A percentile compares a stretch with the other conserved stretches of the same genome.
phyloP scores from a whole-genome alignment of 2,888 invertebrate species.

The Lamproptera curius region DNA sequence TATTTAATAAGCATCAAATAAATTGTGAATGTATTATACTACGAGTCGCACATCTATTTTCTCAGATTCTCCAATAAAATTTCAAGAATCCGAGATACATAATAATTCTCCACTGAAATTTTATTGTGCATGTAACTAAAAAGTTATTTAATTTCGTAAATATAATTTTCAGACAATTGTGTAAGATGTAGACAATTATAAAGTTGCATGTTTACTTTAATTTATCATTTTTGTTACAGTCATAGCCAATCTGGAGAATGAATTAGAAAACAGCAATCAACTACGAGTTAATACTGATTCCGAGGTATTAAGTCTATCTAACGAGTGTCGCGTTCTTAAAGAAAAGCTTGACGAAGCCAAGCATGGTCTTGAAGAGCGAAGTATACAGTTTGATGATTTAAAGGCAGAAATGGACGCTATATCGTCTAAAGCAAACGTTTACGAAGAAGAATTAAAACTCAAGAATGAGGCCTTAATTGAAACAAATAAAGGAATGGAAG shows the following conservation, averaged over 20 bases:
- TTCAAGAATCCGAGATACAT: too few relatives aligned
- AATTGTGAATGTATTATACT: too few relatives aligned
- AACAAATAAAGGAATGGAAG: constrained; percentile 4
- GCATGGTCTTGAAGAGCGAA: constrained; percentile 38
- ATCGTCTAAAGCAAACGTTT: neutral
- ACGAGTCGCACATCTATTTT: too few relatives aligned
- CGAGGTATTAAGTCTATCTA: constrained; percentile 21
- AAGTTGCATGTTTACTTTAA: too few relatives aligned
- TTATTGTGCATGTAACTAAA: too few relatives aligned
- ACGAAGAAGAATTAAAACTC: constrained; percentile 7
- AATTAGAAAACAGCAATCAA: constrained; percentile 23
- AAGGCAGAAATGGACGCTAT: constrained; percentile 20
- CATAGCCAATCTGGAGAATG: constrained; percentile 40
- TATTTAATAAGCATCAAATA: too few relatives aligned
- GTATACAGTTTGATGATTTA: constrained; percentile 17
- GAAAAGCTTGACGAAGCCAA: constrained; percentile 38
- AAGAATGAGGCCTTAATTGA: constrained; percentile 1
- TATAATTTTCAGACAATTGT: too few relatives aligned
- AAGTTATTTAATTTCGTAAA: too few relatives aligned
- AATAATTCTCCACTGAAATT: too few relatives aligned
- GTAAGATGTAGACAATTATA: too few relatives aligned
- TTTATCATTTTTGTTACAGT: constrained; percentile 28
- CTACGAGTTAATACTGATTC: constrained; percentile 25
- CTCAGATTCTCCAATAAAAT: too few relatives aligned
- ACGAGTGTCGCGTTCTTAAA: constrained; percentile 32